Conservation (phyloP, 2,888 invertebrate species). For the Spodoptera picta region DNA sequence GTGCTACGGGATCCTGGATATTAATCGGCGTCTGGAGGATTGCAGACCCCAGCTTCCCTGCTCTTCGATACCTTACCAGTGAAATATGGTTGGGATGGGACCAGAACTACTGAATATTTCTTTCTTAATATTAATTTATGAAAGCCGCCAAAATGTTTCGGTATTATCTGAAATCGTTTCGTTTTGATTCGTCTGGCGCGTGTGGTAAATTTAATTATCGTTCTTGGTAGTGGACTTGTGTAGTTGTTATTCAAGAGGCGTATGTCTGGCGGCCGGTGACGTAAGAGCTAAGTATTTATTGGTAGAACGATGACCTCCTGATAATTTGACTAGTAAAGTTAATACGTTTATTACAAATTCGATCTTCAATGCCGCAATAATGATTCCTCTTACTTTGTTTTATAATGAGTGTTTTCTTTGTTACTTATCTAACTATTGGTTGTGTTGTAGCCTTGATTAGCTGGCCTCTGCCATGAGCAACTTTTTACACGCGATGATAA, state of each 20-base stretch:
- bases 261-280: slow-evolving; percentile 81
- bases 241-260: slow-evolving; percentile 84
- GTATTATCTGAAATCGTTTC: slow-evolving; percentile 71
- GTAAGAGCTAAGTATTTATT: slow-evolving; percentile 75
- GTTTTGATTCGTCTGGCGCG: slow-evolving; percentile 66
- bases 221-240: slow-evolving; percentile 72
- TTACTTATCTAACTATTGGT: slow-evolving; percentile 14
- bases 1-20: slow-evolving; percentile 68
- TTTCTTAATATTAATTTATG: slow-evolving; percentile 54
- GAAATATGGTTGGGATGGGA: slow-evolving; percentile 62
- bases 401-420: slow-evolving; percentile 27
- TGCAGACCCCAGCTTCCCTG: slow-evolving; percentile 59
- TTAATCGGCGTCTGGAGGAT: slow-evolving; percentile 75
- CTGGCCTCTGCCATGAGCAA: slow-evolving; percentile 35
- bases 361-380: slow-evolving; percentile 42
- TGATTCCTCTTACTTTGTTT: slow-evolving; percentile 43
- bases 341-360: slow-evolving; percentile 41
- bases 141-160: slow-evolving; percentile 58
- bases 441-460: slow-evolving; percentile 42
- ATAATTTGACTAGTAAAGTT: slow-evolving; percentile 66
- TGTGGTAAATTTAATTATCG: slow-evolving; percentile 86
- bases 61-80: slow-evolving; percentile 58
- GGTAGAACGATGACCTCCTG: slow-evolving; percentile 81
- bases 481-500: slow-evolving; percentile 44
- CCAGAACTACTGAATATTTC: slow-evolving; percentile 54